Evolutionary conservation across 2,797 vertebrate species (phyloP), one percentile per base, ranked within the genome.

Genomic region (Chaetophractus vellerosus): DNA sequence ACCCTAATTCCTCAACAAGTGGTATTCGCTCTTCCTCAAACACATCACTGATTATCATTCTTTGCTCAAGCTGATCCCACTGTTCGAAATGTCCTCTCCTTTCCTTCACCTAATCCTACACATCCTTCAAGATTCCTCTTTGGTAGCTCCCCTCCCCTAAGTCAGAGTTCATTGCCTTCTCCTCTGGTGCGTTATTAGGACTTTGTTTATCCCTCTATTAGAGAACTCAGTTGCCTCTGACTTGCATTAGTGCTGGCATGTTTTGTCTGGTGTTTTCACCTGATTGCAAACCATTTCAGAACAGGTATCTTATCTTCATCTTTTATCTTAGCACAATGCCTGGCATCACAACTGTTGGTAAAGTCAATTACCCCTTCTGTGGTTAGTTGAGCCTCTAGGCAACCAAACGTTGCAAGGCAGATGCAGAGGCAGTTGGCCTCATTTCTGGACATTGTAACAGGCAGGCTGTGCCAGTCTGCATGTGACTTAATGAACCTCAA

Each of bases 401-500:
- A 93, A 90, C 75, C 86, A 81, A 80, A 83, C 72, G 57, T 41
- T 50, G 38, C 69, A 45, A 94, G 66, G 79, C 45, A 82, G 89
- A 91, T 26, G 59, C 31, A 36, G 48, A 95, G 61, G 33, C 84
- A 24, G n/a, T 41, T 88, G 88, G 79, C 45, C 31, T 23, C 91
- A 45, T 88, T 92, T 96, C 89, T 75, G 87, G 59, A 41, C 45
- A 50, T 84, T 90, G 59, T 93, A 55, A 48, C 72, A 72, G 23
- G n/a, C 11, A 80, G 45, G 21, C 36, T 23, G 31, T 38, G 59
- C 91, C 91, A 78, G 84, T 74, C 88, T 96, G 55, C n/a, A 16
- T 15, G 79, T 93, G 89, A 95, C 95, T 97, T 93, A 97, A 95
- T 82, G 96, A 97, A 93, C 79, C 94, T 96, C 95, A 93, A 64